Evolutionary conservation across 2,113 vertebrate genomes (phyloP).

Genomic region (Triplophysa tibetana): DNA sequence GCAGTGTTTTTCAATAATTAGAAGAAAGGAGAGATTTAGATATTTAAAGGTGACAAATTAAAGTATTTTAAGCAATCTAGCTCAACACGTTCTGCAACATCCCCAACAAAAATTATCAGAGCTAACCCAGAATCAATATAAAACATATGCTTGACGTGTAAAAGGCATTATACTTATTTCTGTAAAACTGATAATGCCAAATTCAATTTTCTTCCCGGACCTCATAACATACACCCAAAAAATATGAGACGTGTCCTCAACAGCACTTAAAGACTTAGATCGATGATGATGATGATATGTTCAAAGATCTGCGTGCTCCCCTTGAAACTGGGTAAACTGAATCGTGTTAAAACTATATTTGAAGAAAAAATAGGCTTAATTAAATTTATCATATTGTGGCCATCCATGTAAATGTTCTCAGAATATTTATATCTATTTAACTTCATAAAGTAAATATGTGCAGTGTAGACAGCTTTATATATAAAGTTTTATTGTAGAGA

Average conservation of each 20-base stretch:
- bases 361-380: too few species aligned
- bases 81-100: background rate
- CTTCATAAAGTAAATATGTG: too few species aligned
- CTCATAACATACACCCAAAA: background rate
- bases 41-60: conserved; percentile 27
- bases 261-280: conserved; percentile 89
- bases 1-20: conserved; percentile 10
- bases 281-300: conserved; percentile 88
- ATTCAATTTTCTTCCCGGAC: background rate
- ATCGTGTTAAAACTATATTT: too few species aligned
- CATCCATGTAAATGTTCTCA: too few species aligned
- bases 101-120: too few species aligned
- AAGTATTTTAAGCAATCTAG: background rate
- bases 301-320: conserved; percentile 96
- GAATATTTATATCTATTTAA: too few species aligned
- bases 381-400: too few species aligned
- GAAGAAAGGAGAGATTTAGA: conserved; percentile 12
- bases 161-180: conserved; percentile 9
- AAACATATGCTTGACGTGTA: conserved; percentile 20
- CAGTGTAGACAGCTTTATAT: too few species aligned
- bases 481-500: too few species aligned
- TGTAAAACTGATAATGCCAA: conserved; percentile 39
- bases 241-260: conserved; percentile 1
- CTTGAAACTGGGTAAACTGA: conserved; percentile 98
- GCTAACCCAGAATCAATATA: conserved; percentile 14